phyloP scores from a whole-genome alignment of 1,140 invertebrate genomes.

The Maniola jurtina region DNA sequence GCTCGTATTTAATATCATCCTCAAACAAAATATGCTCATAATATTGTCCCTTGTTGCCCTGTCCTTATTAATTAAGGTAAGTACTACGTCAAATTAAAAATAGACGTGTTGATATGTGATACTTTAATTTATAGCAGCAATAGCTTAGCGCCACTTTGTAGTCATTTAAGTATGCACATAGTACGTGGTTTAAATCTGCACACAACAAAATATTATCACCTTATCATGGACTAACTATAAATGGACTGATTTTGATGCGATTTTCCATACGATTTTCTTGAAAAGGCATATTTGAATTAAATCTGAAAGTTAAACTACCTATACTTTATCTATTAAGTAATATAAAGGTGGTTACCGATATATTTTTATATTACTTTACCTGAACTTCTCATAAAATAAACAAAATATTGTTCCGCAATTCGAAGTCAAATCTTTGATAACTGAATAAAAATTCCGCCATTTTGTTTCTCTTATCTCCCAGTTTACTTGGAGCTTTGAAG shows the following conservation, averaged over 20 bases:
- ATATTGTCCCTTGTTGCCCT: constrained; percentile 47
- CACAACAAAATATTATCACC: too few relatives aligned
- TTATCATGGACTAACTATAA: too few relatives aligned
- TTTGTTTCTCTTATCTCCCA: constrained; percentile 68
- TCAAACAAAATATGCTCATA: constrained; percentile 66
- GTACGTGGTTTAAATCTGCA: too few relatives aligned
- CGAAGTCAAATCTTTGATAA: constrained; percentile 71
- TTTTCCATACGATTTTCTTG: too few relatives aligned
- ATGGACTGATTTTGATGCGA: too few relatives aligned
- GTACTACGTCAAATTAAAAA: neutral
- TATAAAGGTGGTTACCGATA: too few relatives aligned
- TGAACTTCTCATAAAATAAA: constrained; percentile 66
- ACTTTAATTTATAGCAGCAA: neutral
- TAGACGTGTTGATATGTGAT: neutral
- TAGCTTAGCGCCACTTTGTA: neutral
- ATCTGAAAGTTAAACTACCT: too few relatives aligned
- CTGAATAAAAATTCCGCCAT: constrained; percentile 68
- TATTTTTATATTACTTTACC: constrained; percentile 69
- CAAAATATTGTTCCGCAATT: constrained; percentile 62
- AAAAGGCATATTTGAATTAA: too few relatives aligned
- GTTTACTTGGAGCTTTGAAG: constrained; percentile 66
- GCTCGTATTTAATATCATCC: constrained; percentile 65
- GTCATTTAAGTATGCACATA: too few relatives aligned
- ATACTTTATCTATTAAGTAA: too few relatives aligned
- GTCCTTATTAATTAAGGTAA: constrained; percentile 8